These are phyloP conservation scores for Neocrepidodera transversa DNA, from an alignment of 2,888 invertebrate genomes.

Conservation along the genomic window DNA sequence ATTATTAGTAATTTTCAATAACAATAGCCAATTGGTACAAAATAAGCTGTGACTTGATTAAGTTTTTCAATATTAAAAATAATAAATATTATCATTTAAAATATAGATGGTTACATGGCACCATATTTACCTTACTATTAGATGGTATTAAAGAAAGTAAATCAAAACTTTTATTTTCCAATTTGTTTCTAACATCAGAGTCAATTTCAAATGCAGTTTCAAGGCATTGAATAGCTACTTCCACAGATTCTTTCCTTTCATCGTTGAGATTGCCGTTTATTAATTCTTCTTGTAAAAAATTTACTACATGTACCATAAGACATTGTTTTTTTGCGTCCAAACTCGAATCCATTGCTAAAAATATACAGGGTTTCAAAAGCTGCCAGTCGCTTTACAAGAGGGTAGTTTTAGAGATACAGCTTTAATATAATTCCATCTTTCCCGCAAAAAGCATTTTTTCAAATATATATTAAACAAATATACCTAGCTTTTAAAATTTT, in stretches of 20 bases:
- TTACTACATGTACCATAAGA: slow-evolving; percentile 50
- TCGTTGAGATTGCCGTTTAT: slow-evolving; percentile 49
- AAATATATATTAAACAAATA: neutral
- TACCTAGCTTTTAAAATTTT: neutral
- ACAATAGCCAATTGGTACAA: too few species aligned
- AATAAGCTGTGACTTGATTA: too few species aligned
- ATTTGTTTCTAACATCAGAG: slow-evolving; percentile 34
- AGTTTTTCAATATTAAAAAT: too few species aligned
- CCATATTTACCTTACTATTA: slow-evolving; percentile 31
- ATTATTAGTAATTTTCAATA: too few species aligned
- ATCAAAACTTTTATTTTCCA: slow-evolving; percentile 41
- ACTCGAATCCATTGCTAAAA: slow-evolving; percentile 31
- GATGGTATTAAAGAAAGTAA: slow-evolving; percentile 39
- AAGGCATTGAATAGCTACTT: slow-evolving; percentile 94
- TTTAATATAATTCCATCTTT: too few species aligned
- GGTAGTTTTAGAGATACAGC: too few species aligned
- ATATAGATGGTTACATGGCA: too few species aligned
- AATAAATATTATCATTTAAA: too few species aligned
- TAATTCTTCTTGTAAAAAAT: slow-evolving; percentile 53
- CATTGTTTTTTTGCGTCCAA: slow-evolving; percentile 38
- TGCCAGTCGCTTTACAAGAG: too few species aligned
- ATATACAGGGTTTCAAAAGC: too few species aligned
- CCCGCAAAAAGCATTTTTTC: neutral
- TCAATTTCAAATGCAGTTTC: slow-evolving; percentile 86
- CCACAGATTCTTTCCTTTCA: slow-evolving; percentile 74